Evolutionary conservation across 1,140 invertebrate species (phyloP).

Genomic region (Neodiprion virginianus): DNA sequence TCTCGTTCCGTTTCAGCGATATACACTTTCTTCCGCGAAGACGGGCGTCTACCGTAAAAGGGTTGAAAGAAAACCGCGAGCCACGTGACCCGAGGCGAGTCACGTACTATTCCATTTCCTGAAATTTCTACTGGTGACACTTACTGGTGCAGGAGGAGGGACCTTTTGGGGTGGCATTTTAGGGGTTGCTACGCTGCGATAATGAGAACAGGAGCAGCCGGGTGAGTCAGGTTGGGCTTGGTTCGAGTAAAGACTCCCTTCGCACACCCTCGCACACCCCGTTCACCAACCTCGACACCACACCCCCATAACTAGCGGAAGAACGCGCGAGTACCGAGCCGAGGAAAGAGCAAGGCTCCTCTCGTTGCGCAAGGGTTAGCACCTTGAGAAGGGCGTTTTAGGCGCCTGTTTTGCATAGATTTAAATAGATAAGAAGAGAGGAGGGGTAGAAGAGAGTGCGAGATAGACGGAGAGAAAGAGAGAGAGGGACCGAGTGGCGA

Average conservation of each 20-base stretch:
- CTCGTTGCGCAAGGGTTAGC: conserved; percentile 53
- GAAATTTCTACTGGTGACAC: conserved; percentile 7
- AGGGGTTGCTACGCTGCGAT: conserved; percentile 57
- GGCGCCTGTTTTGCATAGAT: conserved; percentile 63
- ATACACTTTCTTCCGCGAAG: not conserved
- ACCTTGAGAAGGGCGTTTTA: conserved; percentile 53
- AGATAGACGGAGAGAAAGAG: conserved; percentile 55
- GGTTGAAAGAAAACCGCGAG: conserved; percentile 8
- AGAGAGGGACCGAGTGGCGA: not conserved
- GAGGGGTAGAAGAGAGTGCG: not conserved
- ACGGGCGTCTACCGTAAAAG: not conserved
- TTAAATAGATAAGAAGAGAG: conserved; percentile 57
- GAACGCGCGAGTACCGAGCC: no score
- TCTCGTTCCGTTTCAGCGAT: not conserved
- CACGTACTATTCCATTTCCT: not conserved
- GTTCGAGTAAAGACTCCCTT: conserved; percentile 50
- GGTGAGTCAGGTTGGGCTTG: conserved; percentile 33
- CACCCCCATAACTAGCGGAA: conserved; percentile 3
- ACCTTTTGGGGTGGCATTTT: conserved; percentile 57
- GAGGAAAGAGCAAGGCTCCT: not conserved
- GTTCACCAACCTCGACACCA: conserved; percentile 21
- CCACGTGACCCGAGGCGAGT: not conserved
- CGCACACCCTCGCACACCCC: conserved; percentile 42
- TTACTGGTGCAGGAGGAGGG: conserved; percentile 27
- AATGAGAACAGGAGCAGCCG: conserved; percentile 56